phyloP scores from a whole-genome alignment of 2,113 vertebrate species.

The Pomatostomus ruficeps region DNA sequence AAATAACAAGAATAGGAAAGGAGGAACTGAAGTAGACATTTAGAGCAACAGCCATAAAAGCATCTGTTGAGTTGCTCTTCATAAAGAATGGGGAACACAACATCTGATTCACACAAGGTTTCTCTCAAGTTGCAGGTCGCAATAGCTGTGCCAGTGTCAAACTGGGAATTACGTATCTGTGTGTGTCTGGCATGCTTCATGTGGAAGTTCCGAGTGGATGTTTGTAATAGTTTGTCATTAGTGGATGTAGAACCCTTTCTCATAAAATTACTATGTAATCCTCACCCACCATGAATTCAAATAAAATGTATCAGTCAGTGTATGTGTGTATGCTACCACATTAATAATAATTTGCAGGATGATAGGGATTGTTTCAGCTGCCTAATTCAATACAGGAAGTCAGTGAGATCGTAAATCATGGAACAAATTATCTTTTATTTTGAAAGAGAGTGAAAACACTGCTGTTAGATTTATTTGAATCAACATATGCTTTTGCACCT shows the following conservation, averaged over 20 bases:
- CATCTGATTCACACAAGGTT: neutral
- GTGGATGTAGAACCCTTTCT: neutral
- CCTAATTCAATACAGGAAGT: neutral
- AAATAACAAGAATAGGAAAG: neutral
- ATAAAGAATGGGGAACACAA: neutral
- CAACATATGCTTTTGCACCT: neutral
- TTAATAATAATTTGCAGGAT: neutral
- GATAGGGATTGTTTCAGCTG: neutral
- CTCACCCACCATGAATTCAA: neutral
- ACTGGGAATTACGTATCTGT: neutral
- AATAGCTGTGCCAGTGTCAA: neutral
- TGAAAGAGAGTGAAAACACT: slow-evolving; percentile 2
- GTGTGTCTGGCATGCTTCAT: neutral
- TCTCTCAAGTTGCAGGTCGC: neutral
- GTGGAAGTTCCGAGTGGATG: neutral
- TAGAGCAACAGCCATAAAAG: neutral
- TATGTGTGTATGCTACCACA: neutral
- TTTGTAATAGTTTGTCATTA: neutral
- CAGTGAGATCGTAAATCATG: neutral
- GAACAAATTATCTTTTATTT: slow-evolving; percentile 28
- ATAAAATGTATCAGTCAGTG: neutral
- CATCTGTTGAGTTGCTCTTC: neutral
- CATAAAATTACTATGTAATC: neutral
- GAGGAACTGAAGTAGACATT: neutral
- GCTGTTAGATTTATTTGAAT: neutral